These are phyloP conservation scores for Leptosomus discolor DNA, from an alignment of 2,113 vertebrate genomes.

Conservation along the genomic window DNA sequence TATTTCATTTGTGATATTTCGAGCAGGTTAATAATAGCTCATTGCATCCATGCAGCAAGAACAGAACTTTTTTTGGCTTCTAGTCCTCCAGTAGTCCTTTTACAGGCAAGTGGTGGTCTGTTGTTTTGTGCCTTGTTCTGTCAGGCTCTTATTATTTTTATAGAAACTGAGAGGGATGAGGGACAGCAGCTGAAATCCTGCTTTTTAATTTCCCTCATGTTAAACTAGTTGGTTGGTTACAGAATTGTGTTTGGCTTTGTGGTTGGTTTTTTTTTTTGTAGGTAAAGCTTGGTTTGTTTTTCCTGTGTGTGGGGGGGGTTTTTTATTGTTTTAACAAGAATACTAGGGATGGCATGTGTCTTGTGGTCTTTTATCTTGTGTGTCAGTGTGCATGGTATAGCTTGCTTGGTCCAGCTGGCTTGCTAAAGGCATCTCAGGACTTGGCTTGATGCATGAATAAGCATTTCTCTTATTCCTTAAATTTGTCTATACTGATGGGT, in stretches of 20 bases:
- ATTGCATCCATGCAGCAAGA: background rate
- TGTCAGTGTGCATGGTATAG: background rate
- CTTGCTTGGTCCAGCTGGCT: background rate
- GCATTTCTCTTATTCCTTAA: background rate
- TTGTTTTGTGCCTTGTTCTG: background rate
- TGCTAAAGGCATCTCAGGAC: background rate
- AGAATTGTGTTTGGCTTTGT: background rate
- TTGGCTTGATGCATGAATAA: background rate
- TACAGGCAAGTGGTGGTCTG: background rate
- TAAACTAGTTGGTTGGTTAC: background rate
- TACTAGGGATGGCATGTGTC: rapidly evolving
- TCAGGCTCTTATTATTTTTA: background rate
- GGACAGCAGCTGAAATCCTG: background rate
- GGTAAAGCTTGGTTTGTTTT: background rate
- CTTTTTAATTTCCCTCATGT: background rate
- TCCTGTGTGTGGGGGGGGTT: background rate
- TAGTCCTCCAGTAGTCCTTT: background rate
- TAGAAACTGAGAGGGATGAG: background rate
- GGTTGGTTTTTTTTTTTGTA: background rate
- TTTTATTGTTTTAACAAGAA: background rate
- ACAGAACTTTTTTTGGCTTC: background rate
- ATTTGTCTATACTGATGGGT: background rate
- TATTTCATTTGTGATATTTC: constrained; percentile 22
- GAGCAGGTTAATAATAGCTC: constrained; percentile 32
- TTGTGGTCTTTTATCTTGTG: background rate